Conservation (phyloP, 2,113 vertebrate species). For the Trichechus manatus region DNA sequence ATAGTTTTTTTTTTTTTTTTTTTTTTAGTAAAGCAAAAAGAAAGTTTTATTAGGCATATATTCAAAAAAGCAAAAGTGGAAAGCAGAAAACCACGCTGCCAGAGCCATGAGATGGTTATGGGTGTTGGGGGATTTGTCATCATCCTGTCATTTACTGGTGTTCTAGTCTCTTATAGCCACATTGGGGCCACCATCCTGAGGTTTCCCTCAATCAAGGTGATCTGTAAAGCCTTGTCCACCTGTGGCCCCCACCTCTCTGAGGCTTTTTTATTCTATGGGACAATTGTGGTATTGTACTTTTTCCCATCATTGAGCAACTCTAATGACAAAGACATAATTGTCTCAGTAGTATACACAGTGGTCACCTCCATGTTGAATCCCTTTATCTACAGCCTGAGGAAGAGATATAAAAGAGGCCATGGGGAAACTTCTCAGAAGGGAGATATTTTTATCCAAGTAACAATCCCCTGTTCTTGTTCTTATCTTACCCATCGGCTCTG, state of each 20-base stretch:
- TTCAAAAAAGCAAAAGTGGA: no score
- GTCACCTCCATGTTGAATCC: not conserved
- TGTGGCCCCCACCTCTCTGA: conserved; percentile 59
- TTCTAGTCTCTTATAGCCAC: conserved; percentile 51
- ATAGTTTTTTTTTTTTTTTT: no score
- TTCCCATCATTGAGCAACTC: not conserved
- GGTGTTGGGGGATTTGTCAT: conserved; percentile 23
- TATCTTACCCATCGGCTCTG: not conserved
- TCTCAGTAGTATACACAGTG: not conserved
- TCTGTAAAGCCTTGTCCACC: conserved; percentile 60
- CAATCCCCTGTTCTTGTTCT: not conserved
- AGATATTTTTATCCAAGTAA: not conserved
- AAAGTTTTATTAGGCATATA: no score
- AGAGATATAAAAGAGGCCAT: not conserved
- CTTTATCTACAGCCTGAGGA: not conserved
- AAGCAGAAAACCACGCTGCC: no score
- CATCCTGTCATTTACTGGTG: not conserved
- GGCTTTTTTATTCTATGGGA: conserved; percentile 52
- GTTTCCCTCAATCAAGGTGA: conserved; percentile 41
- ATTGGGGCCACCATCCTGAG: conserved; percentile 42
- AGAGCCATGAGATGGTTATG: conserved; percentile 37
- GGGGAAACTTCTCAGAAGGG: not conserved
- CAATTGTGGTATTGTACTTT: not conserved
- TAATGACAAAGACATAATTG: not conserved
- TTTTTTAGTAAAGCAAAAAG: no score